These are phyloP conservation scores for Ptilonorhynchus violaceus DNA, from an alignment of 2,113 vertebrate species.

Conservation along the genomic window DNA sequence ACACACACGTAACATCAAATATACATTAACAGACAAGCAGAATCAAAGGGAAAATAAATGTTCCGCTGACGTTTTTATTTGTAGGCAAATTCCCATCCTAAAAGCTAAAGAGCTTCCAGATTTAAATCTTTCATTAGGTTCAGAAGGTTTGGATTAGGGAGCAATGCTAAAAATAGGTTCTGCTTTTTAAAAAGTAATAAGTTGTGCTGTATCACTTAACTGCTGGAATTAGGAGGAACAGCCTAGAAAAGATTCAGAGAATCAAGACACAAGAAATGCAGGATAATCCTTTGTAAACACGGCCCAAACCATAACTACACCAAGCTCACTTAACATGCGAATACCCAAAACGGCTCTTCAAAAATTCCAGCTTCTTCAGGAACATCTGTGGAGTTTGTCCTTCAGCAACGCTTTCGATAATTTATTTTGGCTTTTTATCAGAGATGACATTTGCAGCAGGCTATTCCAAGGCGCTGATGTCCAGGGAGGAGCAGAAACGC, in stretches of 20 bases:
- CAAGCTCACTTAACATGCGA: background rate
- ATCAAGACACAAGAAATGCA: background rate
- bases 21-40: background rate
- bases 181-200: background rate
- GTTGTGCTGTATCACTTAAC: background rate
- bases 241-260: background rate
- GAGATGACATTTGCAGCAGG: background rate
- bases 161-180: constrained; percentile 36
- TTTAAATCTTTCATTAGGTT: constrained; percentile 70
- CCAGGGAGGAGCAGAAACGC: background rate
- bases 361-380: background rate
- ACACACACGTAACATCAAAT: background rate
- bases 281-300: background rate
- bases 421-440: background rate
- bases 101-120: constrained; percentile 50
- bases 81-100: constrained; percentile 24
- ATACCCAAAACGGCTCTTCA: background rate
- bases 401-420: background rate
- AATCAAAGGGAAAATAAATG: background rate
- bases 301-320: background rate
- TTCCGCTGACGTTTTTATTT: constrained; percentile 40
- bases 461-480: background rate
- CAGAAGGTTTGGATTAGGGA: constrained; percentile 15
- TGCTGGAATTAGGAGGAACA: background rate
- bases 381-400: background rate